These are phyloP conservation scores for Mythimna impura DNA, from an alignment of 2,888 invertebrate genomes.

Conservation along the genomic window DNA sequence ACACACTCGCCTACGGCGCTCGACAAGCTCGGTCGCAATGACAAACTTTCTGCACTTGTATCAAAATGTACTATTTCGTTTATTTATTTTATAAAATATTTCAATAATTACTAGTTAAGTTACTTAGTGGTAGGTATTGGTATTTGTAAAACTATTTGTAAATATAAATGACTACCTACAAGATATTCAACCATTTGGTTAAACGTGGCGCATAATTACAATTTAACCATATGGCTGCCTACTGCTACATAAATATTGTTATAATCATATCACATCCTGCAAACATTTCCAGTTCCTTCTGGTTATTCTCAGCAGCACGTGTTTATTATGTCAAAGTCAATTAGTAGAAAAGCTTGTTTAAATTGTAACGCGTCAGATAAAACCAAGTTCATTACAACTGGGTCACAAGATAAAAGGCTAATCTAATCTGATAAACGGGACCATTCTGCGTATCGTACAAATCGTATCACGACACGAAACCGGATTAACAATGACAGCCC, in stretches of 20 bases:
- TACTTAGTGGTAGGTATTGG: no score
- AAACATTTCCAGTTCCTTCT: constrained; percentile 28
- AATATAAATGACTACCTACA: no score
- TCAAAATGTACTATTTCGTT: no score
- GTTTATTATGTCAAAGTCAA: constrained; percentile 18
- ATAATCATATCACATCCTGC: background rate
- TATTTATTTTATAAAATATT: no score
- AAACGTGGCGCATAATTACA: no score
- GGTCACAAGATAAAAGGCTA: constrained; percentile 50
- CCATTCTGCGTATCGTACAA: constrained; percentile 7
- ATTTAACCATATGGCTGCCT: no score
- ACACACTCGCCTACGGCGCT: no score
- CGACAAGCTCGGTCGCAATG: no score
- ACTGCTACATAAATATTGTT: constrained; percentile 9
- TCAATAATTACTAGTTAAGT: no score
- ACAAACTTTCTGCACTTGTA: no score
- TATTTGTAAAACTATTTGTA: no score
- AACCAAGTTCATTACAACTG: constrained; percentile 56
- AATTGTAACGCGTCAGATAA: constrained; percentile 46
- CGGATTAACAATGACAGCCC: constrained; percentile 12
- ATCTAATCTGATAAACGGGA: constrained; percentile 48
- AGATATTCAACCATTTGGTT: no score
- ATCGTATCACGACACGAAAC: background rate
- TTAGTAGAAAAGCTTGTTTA: constrained; percentile 10
- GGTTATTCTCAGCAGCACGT: constrained; percentile 17